phyloP scores from a whole-genome alignment of 1,140 invertebrate genomes.

The Zaprionus davidi region DNA sequence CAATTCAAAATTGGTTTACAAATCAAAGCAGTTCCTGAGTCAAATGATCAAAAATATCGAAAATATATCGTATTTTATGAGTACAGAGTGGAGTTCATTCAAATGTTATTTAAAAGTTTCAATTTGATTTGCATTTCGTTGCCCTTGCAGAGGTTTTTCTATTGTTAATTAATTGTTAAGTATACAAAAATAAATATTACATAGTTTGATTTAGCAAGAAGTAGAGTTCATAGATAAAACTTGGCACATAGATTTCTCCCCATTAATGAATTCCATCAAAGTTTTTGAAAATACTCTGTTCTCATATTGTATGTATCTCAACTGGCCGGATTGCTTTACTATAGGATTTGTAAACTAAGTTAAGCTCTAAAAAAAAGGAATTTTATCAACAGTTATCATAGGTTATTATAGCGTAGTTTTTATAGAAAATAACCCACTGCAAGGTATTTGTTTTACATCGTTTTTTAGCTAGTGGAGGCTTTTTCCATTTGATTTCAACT shows the following conservation, averaged over 20 bases:
- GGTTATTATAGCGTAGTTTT: neutral
- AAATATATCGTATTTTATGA: neutral
- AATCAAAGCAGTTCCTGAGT: neutral
- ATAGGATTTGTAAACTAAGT: neutral
- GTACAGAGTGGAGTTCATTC: neutral
- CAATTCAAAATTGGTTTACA: neutral
- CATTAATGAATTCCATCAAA: neutral
- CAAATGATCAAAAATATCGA: neutral
- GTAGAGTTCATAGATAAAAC: neutral
- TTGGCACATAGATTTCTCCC: neutral
- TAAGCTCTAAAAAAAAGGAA: neutral
- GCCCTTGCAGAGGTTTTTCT: neutral
- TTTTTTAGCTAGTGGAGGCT: neutral
- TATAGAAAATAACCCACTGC: neutral
- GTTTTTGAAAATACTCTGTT: neutral
- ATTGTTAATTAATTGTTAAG: neutral
- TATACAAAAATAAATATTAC: neutral
- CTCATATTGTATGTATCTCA: neutral
- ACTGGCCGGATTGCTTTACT: slow-evolving; percentile 4
- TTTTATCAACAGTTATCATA: neutral
- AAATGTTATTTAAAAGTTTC: neutral
- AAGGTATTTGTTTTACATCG: neutral
- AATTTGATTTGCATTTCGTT: neutral
- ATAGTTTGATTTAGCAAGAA: neutral
- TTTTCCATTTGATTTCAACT: slow-evolving; percentile 18